Percentiles rank a stretch among this genome's conserved stretches.
Evolutionary conservation across 2,888 invertebrate genomes (phyloP).

Genomic region (Sycophila texana): DNA sequence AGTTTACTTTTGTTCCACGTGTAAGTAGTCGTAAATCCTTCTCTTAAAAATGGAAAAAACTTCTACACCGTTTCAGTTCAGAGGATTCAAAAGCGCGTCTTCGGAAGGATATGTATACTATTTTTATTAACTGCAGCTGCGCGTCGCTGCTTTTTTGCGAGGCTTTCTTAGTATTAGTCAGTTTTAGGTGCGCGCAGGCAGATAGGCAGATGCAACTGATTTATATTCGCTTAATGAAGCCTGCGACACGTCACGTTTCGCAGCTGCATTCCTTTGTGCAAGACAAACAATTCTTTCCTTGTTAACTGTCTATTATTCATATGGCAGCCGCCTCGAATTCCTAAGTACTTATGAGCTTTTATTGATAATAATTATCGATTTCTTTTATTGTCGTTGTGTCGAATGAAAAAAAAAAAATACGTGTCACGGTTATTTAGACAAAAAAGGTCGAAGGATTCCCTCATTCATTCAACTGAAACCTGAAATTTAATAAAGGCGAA

Average conservation of each 20-base stretch:
- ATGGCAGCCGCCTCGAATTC: constrained; percentile 5
- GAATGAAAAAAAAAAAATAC: no score
- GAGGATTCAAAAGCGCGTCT: no score
- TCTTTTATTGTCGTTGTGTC: not conserved
- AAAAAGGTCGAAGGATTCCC: not conserved
- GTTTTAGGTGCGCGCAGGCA: constrained; percentile 17
- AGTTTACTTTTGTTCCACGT: no score
- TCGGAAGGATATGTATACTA: not conserved
- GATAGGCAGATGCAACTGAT: constrained; percentile 41
- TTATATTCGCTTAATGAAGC: constrained; percentile 42
- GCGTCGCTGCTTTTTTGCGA: not conserved
- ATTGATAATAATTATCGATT: not conserved
- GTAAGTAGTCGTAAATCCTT: no score
- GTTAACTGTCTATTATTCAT: constrained; percentile 38
- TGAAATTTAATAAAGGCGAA: not conserved
- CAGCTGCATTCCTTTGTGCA: constrained; percentile 36
- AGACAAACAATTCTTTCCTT: constrained; percentile 30
- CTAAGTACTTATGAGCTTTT: constrained; percentile 23
- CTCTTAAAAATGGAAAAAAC: no score
- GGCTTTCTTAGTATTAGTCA: not conserved
- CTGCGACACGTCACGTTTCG: constrained; percentile 18
- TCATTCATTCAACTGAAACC: not conserved
- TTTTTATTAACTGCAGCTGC: no score
- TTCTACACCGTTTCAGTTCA: no score
- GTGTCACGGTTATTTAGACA: not conserved